Percentiles rank a stretch among this genome's conserved stretches.
phyloP scores from a whole-genome alignment of 2,888 invertebrate species.

The Thyatira batis region DNA sequence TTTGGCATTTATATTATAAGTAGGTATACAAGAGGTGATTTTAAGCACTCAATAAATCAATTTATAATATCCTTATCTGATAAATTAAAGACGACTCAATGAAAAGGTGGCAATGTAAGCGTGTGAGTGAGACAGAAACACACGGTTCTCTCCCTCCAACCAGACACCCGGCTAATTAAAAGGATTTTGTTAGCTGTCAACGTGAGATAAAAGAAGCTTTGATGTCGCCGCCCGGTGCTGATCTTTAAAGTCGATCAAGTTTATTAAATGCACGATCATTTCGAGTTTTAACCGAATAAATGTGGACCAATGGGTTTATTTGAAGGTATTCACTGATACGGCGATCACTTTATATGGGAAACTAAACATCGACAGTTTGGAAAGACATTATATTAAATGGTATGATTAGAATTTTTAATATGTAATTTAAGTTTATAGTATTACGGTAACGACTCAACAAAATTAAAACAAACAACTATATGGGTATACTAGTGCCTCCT shows the following conservation, averaged over 20 bases:
- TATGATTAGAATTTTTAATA: too few species aligned
- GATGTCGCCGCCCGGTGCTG: constrained; percentile 53
- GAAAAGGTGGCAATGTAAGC: constrained; percentile 41
- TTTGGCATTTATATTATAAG: too few species aligned
- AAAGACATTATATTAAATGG: too few species aligned
- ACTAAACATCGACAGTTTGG: too few species aligned
- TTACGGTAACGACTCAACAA: too few species aligned
- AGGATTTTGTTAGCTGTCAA: constrained; percentile 81
- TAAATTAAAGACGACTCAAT: constrained; percentile 40
- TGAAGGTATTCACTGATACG: not conserved
- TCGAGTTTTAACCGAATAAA: constrained; percentile 1
- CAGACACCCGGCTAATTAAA: constrained; percentile 73
- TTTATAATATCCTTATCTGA: constrained; percentile 29
- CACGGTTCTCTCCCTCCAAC: constrained; percentile 31
- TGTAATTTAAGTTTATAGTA: too few species aligned
- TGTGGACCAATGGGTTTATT: not conserved
- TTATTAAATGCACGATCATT: constrained; percentile 21
- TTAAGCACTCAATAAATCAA: constrained; percentile 17
- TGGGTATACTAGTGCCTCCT: too few species aligned
- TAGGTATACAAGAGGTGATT: not conserved
- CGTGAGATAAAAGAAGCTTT: constrained; percentile 70
- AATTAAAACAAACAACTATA: too few species aligned
- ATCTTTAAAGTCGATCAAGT: constrained; percentile 26
- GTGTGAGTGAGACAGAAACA: constrained; percentile 52
- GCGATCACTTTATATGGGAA: not conserved